Conservation (phyloP, 1,140 invertebrate genomes). For the Euwallacea similis region DNA sequence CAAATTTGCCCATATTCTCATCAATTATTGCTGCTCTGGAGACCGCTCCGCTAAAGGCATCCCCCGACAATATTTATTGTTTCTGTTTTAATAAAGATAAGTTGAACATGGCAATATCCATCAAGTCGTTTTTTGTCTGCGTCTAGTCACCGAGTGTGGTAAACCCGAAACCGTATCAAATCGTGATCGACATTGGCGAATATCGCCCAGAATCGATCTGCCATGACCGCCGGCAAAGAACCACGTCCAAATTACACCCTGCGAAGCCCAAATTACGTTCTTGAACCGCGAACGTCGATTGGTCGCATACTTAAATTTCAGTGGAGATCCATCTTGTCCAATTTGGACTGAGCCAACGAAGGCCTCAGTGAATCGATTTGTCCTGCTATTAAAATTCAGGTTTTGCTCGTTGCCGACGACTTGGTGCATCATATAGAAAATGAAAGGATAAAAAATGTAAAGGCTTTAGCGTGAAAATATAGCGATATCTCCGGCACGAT, state of each 20-base stretch:
- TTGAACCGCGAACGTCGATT: slow-evolving; percentile 21
- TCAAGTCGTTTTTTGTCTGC: background rate
- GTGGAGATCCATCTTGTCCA: slow-evolving; percentile 24
- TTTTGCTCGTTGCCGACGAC: background rate
- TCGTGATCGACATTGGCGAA: slow-evolving; percentile 32
- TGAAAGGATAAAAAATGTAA: slow-evolving; percentile 24
- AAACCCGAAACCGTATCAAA: slow-evolving; percentile 28
- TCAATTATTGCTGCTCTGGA: too few relatives aligned
- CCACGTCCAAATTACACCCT: slow-evolving; percentile 31
- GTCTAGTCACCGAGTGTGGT: background rate
- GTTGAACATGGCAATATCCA: too few relatives aligned
- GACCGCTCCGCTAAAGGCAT: too few relatives aligned
- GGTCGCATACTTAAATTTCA: slow-evolving; percentile 29
- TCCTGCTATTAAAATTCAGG: background rate
- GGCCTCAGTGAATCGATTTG: slow-evolving; percentile 5
- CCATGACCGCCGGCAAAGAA: slow-evolving; percentile 26
- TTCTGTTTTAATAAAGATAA: too few relatives aligned
- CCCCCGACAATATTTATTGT: too few relatives aligned
- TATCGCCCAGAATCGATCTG: slow-evolving; percentile 28
- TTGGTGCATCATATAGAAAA: slow-evolving; percentile 1
- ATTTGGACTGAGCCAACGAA: slow-evolving; percentile 1
- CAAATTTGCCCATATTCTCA: too few relatives aligned
- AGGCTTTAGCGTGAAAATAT: slow-evolving; percentile 22
- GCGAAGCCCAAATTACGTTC: slow-evolving; percentile 20
- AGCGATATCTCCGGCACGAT: slow-evolving; percentile 27